Base-by-base conservation (phyloP, 2,888 invertebrate genomes). In the Andricus curvator region DNA sequence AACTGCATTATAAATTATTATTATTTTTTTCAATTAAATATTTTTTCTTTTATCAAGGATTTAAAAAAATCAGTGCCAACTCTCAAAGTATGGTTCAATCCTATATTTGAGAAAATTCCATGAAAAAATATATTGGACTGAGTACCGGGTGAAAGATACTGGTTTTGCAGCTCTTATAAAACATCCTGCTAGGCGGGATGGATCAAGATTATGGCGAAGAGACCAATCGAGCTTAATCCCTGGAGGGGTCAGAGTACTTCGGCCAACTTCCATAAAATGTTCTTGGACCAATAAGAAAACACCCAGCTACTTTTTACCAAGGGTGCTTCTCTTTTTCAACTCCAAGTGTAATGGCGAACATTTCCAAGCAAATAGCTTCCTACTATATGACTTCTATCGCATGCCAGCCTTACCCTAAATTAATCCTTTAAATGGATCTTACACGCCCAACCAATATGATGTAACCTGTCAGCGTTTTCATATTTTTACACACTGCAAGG, bases 331-430 rank as follows among this genome's bases (percentile, higher is more conserved):
- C 74, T 56, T 3, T 74, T 56, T 48, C 17, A 15, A 25, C 68
- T 33, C 51, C 1, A 56, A 74, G 33, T 56, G 74, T 74, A 74
- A 74, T 74, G 51, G 74, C 74, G 74, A 51, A 74, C 74, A 74
- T 74, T 74, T 56, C 51, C 13, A 1, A 51, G 51, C 11, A 29
- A 74, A 74, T 74, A 74, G 56, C 74, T 56, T 51, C 70, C 51
- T 74, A 74, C 74, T 33, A 74, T 74, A 74, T 74, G 51, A 74
- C 74, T 74, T 48, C 51, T 33, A 74, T 74, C 74, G 74, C 51
- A 74, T 74, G 29, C 74, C 51, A 74, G 33, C n/a, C 51, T 74
- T 56, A n/a, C 29, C 74, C 33, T 74, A 74, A 74, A 74, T 56
- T 74, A 56, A 74, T 74, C 33, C 51, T 56, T 56, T 74, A 74